Conservation (phyloP, 2,113 vertebrate species). For the Vicugna pacos region DNA sequence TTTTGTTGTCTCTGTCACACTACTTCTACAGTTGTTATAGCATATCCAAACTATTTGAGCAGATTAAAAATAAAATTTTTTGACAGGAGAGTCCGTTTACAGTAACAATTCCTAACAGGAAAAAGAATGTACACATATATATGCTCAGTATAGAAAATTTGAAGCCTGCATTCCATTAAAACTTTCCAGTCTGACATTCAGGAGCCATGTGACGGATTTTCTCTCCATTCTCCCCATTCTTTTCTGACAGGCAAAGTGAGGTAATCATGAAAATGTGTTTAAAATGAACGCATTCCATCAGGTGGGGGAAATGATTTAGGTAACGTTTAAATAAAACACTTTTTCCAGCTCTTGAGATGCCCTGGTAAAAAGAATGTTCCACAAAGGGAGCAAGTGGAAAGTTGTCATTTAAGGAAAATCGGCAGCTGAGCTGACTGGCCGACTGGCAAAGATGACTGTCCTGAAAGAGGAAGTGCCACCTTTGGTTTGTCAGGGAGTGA, state of each 20-base stretch:
- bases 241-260: slow-evolving; percentile 84
- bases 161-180: slow-evolving; percentile 52
- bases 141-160: background rate
- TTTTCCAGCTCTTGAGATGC: slow-evolving; percentile 68
- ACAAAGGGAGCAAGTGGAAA: slow-evolving; percentile 73
- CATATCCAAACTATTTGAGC: background rate
- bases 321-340: slow-evolving; percentile 77
- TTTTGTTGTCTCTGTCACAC: background rate
- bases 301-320: slow-evolving; percentile 73
- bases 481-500: slow-evolving; percentile 80
- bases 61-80: background rate
- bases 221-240: slow-evolving; percentile 26
- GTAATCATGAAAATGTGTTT: slow-evolving; percentile 85
- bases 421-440: slow-evolving; percentile 83
- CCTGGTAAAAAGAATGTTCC: slow-evolving; percentile 66
- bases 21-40: background rate
- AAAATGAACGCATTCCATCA: slow-evolving; percentile 83
- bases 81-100: background rate
- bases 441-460: slow-evolving; percentile 77
- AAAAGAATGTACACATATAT: background rate
- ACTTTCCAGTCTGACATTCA: slow-evolving; percentile 32
- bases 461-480: slow-evolving; percentile 77
- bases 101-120: background rate
- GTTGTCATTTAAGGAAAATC: slow-evolving; percentile 83
- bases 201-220: background rate